Evolutionary conservation across 1,140 invertebrate genomes (phyloP), one percentile per base, ranked within the genome.

Genomic region (Drosophila asahinai): DNA sequence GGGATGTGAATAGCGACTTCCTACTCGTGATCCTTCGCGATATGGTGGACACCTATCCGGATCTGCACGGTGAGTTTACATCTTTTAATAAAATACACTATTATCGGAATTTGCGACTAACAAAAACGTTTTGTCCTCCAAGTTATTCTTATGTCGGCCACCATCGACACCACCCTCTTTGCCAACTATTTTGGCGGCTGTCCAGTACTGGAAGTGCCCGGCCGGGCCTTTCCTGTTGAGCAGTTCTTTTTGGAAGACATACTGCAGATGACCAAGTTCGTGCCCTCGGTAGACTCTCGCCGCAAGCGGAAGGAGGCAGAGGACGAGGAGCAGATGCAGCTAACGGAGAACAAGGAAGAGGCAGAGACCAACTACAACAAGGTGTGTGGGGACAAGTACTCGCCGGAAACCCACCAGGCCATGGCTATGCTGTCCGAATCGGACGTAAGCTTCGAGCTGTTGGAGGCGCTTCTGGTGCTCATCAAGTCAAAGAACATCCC

Each of bases 1-100:
- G 99, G 45, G 98, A 99, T 93, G 97, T 98, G 0, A 99, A 99
- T 93, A 98, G 97, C 33, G 99, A 99, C 93, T 99, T 99, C 87
- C 95, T 99, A 7, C 95, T 99, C 93, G 98, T 99, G 48, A 95
- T 99, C 0, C 93, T 99, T 1, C 94, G 98, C 27, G 98, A 99
- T 92, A 98, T 99, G 96, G 95, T 99, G 2, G 96, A 97, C 66
- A 96, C 96, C 0, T 98, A 98, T 92, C 97, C 97, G 0, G 97
- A 99, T 84, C 91, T 99, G 14, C 95, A 97, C 64, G 95, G 83
- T 89, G n/a, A 43, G 51, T 6, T 17, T 14, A 14, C 14, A 36
- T 36, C 33, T 11, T 36, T 36, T 36, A 36, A 36, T 36, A 36
- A 9, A 36, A 36, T 3, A 36, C 9, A 11, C 9, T 36, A n/a